phyloP scores from a whole-genome alignment of 2,888 invertebrate species.

The Liodrosophila aerea region DNA sequence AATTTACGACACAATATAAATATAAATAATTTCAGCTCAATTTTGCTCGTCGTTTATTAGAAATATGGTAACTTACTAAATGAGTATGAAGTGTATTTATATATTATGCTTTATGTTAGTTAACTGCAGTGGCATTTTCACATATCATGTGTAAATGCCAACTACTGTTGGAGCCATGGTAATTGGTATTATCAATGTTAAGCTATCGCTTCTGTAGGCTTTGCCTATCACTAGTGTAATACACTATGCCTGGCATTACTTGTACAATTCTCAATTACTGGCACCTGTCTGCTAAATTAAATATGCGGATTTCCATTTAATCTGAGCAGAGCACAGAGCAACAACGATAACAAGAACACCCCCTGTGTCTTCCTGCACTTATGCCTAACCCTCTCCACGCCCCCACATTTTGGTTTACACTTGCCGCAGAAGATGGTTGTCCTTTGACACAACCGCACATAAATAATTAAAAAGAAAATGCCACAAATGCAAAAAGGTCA shows the following conservation, averaged over 20 bases:
- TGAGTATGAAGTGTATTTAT: too few species aligned
- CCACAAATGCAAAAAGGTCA: conserved; percentile 77
- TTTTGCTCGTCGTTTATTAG: too few species aligned
- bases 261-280: conserved; percentile 70
- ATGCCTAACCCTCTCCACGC: background rate
- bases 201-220: too few species aligned
- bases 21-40: too few species aligned
- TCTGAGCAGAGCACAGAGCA: conserved; percentile 53
- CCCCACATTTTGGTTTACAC: conserved; percentile 2
- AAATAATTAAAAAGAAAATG: conserved; percentile 77
- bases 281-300: conserved; percentile 75
- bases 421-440: background rate
- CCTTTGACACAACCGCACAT: conserved; percentile 57
- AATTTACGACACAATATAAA: too few species aligned
- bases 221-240: too few species aligned
- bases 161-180: background rate
- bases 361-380: too few species aligned
- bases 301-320: conserved; percentile 75
- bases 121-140: too few species aligned
- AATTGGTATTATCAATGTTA: too few species aligned
- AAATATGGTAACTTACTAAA: too few species aligned
- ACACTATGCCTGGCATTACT: background rate
- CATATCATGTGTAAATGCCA: too few species aligned
- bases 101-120: too few species aligned
- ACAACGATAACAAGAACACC: background rate